Conservation (phyloP, 2,888 invertebrate genomes). For the Patella ulyssiponensis region DNA sequence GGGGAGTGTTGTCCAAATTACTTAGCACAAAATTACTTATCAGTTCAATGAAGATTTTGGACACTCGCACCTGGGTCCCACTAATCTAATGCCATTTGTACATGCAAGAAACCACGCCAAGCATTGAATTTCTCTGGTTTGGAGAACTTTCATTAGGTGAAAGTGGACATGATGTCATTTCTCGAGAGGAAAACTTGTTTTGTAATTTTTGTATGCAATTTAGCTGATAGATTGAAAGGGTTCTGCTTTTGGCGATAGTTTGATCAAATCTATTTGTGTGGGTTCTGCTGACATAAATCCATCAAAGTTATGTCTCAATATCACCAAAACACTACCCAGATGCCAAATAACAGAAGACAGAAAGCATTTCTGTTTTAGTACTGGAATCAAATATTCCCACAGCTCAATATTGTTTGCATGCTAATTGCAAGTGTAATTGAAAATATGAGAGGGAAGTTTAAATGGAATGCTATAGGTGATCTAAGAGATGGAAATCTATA, state of each 20-base stretch:
- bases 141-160: too few species aligned
- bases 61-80: conserved; percentile 19
- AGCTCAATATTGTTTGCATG: too few species aligned
- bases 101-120: conserved; percentile 11
- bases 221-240: too few species aligned
- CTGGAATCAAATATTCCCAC: too few species aligned
- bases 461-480: too few species aligned
- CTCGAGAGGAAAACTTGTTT: conserved; percentile 1
- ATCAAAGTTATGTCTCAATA: background rate
- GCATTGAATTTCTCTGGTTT: conserved; percentile 17
- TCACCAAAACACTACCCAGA: too few species aligned
- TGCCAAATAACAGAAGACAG: too few species aligned
- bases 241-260: too few species aligned
- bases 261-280: conserved; percentile 1
- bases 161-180: background rate
- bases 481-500: too few species aligned
- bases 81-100: conserved; percentile 23
- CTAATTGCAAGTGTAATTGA: too few species aligned
- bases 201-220: background rate
- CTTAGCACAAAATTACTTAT: conserved; percentile 24
- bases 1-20: conserved; percentile 9
- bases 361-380: too few species aligned
- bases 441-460: too few species aligned
- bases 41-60: conserved; percentile 10
- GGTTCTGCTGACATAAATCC: conserved; percentile 8